Evolutionary conservation across 2,888 invertebrate species (phyloP).

Genomic region (Linhomoeus sp.): DNA sequence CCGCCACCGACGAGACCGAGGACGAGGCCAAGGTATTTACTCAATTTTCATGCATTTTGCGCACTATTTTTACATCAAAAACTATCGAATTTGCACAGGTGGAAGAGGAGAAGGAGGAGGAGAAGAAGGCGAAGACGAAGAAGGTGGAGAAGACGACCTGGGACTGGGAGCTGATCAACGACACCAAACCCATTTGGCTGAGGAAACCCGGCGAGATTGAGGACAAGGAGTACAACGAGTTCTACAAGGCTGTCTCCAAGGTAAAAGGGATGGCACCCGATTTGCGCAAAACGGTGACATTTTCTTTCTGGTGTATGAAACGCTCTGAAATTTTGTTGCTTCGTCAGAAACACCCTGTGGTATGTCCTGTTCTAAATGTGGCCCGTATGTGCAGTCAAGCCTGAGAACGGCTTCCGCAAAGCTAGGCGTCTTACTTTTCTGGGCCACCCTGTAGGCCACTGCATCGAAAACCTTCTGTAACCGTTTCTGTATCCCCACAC

Average conservation of each 20-base stretch:
- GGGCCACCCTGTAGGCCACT: too few species aligned
- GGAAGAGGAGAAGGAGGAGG: conserved; percentile 29
- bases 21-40: conserved; percentile 9
- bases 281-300: too few species aligned
- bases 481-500: too few species aligned
- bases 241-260: conserved; percentile 82
- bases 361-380: background rate
- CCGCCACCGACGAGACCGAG: conserved; percentile 13
- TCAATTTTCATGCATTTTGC: conserved; percentile 1
- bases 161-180: conserved; percentile 93
- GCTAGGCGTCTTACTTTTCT: too few species aligned
- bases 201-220: conserved; percentile 42
- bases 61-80: background rate
- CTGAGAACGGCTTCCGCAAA: too few species aligned
- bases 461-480: too few species aligned
- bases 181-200: conserved; percentile 96
- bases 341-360: too few species aligned
- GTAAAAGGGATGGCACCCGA: conserved; percentile 58
- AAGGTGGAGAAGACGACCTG: conserved; percentile 80
- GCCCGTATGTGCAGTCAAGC: background rate
- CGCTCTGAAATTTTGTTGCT: too few species aligned
- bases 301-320: too few species aligned
- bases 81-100: conserved; percentile 10
- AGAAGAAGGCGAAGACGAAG: conserved; percentile 48
- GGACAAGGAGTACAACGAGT: conserved; percentile 60